Evolutionary conservation across 2,797 vertebrate species (phyloP).

Genomic region (Phoeniculus purpureus): DNA sequence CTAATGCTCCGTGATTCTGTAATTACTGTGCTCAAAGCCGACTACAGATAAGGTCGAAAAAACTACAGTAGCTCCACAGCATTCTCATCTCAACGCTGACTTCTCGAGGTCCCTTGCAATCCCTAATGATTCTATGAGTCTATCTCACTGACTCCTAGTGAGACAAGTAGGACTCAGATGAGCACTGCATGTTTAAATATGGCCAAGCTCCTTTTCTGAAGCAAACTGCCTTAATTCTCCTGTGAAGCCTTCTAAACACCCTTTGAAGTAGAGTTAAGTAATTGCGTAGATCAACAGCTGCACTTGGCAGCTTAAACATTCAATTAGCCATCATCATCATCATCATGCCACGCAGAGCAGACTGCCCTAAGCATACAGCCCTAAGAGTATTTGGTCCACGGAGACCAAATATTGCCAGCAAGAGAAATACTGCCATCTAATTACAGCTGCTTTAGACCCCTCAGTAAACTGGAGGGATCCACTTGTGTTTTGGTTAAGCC

Average conservation of each 20-base stretch:
- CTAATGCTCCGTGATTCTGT: not conserved
- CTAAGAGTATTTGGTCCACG: no score
- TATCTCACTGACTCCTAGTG: not conserved
- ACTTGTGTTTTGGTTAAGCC: conserved; percentile 49
- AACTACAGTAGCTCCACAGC: not conserved
- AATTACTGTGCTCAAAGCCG: not conserved
- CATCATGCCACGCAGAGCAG: not conserved
- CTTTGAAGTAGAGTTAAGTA: conserved; percentile 23
- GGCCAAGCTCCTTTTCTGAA: not conserved
- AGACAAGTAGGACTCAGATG: not conserved
- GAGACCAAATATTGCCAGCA: conserved; percentile 31
- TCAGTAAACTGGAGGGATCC: conserved; percentile 47
- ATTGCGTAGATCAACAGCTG: conserved; percentile 3
- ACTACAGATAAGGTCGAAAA: not conserved
- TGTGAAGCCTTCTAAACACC: conserved; percentile 7
- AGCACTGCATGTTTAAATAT: conserved; percentile 6
- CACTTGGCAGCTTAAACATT: not conserved
- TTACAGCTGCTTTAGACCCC: conserved; percentile 24
- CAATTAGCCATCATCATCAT: conserved; percentile 29
- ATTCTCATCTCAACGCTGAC: not conserved
- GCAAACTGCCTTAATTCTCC: not conserved
- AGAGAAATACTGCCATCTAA: conserved; percentile 42
- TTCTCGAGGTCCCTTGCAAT: no score
- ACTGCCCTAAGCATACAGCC: conserved; percentile 14
- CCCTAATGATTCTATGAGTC: no score